A percentile compares a stretch with the other conserved stretches of the same genome.
Evolutionary conservation across 2,797 vertebrate species (phyloP).

Genomic region (Sebastiscus tertius): DNA sequence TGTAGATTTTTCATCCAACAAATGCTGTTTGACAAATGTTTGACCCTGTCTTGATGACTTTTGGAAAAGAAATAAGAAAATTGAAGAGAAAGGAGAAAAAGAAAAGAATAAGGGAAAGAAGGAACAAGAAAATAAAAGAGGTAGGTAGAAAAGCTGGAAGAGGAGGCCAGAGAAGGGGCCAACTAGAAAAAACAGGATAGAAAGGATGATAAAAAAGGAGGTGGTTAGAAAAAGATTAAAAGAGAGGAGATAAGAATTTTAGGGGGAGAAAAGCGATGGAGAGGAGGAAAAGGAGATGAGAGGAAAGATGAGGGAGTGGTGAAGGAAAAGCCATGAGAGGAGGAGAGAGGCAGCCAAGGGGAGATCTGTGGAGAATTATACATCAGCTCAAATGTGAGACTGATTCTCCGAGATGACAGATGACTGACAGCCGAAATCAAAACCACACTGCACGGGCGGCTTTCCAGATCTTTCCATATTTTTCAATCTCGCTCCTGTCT

Average conservation of each 20-base stretch:
- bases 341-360: slow-evolving; percentile 12
- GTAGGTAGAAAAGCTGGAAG: neutral
- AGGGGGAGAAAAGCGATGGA: neutral
- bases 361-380: slow-evolving; percentile 37
- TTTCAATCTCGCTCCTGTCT: slow-evolving; percentile 17
- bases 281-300: slow-evolving; percentile 17
- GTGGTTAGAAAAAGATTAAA: slow-evolving; percentile 13
- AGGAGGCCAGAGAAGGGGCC: neutral
- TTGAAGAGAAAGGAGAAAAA: neutral
- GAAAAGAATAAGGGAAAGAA: neutral
- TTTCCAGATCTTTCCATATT: slow-evolving; percentile 50
- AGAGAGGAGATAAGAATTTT: slow-evolving; percentile 22
- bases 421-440: slow-evolving; percentile 68
- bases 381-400: slow-evolving; percentile 38
- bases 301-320: slow-evolving; percentile 39
- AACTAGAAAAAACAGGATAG: neutral
- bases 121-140: neutral
- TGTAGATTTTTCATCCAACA: neutral
- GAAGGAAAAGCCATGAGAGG: slow-evolving; percentile 13
- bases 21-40: neutral
- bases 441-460: slow-evolving; percentile 32
- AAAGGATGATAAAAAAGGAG: neutral
- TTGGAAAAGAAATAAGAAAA: neutral
- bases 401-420: slow-evolving; percentile 41
- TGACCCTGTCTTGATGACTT: neutral